These are phyloP conservation scores for Physella acuta DNA, from an alignment of 1,140 invertebrate species.

Conservation along the genomic window DNA sequence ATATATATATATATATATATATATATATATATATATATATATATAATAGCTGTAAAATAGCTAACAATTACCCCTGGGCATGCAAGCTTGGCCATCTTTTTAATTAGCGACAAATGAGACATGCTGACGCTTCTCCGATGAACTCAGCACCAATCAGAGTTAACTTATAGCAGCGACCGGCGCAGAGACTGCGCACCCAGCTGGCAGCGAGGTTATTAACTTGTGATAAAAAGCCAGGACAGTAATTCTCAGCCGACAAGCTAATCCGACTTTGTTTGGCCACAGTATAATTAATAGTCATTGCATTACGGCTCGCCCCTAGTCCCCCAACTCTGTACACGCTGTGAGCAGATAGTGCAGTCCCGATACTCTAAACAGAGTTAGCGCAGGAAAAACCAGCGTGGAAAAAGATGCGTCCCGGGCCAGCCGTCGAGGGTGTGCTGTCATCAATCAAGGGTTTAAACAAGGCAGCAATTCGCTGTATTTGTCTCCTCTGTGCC, in stretches of 20 bases:
- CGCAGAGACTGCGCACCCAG: too few relatives aligned
- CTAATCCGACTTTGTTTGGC: constrained; percentile 4
- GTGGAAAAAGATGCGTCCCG: neutral
- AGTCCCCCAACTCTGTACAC: neutral
- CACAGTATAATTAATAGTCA: constrained; percentile 5
- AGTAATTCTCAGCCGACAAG: neutral
- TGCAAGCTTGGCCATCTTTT: neutral
- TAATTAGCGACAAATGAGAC: neutral
- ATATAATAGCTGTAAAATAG: neutral
- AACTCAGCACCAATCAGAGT: too few relatives aligned
- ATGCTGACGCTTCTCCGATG: neutral
- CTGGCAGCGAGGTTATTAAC: neutral
- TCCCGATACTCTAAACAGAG: constrained; percentile 2
- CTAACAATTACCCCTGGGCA: neutral
- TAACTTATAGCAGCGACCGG: too few relatives aligned
- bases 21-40: neutral
- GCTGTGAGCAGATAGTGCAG: too few relatives aligned
- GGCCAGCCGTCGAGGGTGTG: neutral
- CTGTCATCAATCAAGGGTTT: neutral
- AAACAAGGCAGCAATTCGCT: neutral
- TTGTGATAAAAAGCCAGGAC: neutral
- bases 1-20: neutral
- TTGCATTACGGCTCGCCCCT: neutral
- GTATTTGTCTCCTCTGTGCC: neutral
- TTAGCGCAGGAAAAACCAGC: neutral